phyloP scores from a whole-genome alignment of 1,140 invertebrate genomes.

The Oreohelix idahoensis region DNA sequence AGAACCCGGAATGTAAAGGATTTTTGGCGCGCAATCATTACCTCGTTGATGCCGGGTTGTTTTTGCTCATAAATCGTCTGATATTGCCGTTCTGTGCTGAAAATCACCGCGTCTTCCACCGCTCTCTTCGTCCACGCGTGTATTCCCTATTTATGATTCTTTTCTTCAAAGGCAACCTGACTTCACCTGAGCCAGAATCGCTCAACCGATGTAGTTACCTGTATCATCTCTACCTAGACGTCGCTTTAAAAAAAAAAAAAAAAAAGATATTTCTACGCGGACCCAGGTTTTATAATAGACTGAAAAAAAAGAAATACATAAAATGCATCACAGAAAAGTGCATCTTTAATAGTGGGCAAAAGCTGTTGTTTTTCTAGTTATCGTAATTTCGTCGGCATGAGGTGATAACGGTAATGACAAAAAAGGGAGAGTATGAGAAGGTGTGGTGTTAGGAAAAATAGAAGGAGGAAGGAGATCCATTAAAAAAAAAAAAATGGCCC shows the following conservation, averaged over 20 bases:
- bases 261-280: no score
- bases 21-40: background rate
- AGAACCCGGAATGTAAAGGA: background rate
- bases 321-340: background rate
- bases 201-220: background rate
- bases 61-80: slow-evolving; percentile 6
- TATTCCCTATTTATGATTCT: background rate
- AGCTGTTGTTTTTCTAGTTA: background rate
- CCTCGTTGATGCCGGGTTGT: background rate
- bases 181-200: background rate
- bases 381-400: background rate
- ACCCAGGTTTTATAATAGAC: no score
- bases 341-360: background rate
- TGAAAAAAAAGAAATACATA: no score
- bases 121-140: background rate
- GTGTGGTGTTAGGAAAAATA: background rate
- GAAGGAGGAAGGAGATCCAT: background rate
- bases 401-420: background rate
- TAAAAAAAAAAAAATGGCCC: background rate
- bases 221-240: background rate
- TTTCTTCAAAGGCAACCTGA: background rate
- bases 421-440: background rate
- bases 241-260: background rate
- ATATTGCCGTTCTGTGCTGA: background rate
- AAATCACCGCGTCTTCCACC: background rate